Evolutionary conservation across 2,113 vertebrate genomes (phyloP), one percentile per base, ranked within the genome.

Genomic region (Spea bombifrons): DNA sequence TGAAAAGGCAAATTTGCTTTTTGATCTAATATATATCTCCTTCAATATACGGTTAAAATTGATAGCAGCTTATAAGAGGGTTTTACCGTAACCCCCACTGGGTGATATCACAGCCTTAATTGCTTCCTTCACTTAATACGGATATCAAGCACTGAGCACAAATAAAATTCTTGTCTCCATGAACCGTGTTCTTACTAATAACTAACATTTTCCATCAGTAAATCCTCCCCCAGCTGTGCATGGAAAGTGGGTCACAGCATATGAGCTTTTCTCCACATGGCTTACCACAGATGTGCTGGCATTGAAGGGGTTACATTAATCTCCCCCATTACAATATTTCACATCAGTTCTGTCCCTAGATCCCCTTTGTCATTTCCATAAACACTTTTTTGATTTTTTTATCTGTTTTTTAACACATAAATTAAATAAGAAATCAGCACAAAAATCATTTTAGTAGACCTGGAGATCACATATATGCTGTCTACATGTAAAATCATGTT

Each of bases 191-290:
- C 45, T 10, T 17, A 45, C 55, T 64, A 74, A 74, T 74, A 74
- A 47, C 53, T 61, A 73, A 74, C 72, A 74, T 74, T 74, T 64
- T 16, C 17, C 48, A 63, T 64, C 50, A 48, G 72, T 74, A 74
- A 74, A 49, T 64, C 72, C 57, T 66, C 1, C 5, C 46, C 63
- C 73, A 75, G 64, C 64, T 75, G 64, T 66, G 47, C 66, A 49
- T 5, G n/a, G 65, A 67, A 75, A 67, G 12, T 75, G 74, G 74
- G 74, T 75, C 74, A 75, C 61, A 5, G 64, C 57, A 17, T 53
- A 45, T 75, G 63, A 66, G 64, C 48, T 49, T 66, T 30, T 9
- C 16, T 45, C 74, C 55, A 17, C 45, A 46, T 64, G 45, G 72
- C 45, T 67, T 46, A 64, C 30, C n/a, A 55, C 63, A 66, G 65